These are phyloP conservation scores for Caenorhabditis latens DNA, from an alignment of 1,140 invertebrate genomes.

Conservation along the genomic window DNA sequence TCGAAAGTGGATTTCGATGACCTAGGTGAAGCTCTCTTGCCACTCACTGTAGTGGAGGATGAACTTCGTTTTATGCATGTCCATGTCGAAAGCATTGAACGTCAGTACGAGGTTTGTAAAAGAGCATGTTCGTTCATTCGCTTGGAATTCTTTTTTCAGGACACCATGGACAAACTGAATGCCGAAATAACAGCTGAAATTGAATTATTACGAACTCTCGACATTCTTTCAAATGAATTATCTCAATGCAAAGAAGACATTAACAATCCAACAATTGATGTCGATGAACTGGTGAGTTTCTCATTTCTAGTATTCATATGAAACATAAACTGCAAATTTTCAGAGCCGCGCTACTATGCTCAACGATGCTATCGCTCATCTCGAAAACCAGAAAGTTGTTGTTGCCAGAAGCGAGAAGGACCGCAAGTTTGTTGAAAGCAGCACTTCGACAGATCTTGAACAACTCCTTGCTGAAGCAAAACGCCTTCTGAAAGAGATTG, in stretches of 20 bases:
- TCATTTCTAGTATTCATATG: not conserved
- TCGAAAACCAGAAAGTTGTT: slow-evolving; percentile 60
- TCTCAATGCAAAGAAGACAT: slow-evolving; percentile 57
- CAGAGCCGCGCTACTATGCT: slow-evolving; percentile 57
- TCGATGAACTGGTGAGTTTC: slow-evolving; percentile 2
- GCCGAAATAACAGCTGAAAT: slow-evolving; percentile 60
- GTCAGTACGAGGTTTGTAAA: slow-evolving; percentile 57
- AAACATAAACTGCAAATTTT: not conserved
- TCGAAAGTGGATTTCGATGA: slow-evolving; percentile 46
- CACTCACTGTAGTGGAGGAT: slow-evolving; percentile 55
- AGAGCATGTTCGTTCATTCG: not conserved
- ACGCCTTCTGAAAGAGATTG: slow-evolving; percentile 50
- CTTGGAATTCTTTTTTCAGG: not conserved
- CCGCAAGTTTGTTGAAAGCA: slow-evolving; percentile 60
- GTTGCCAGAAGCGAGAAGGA: slow-evolving; percentile 57
- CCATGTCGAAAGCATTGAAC: slow-evolving; percentile 67
- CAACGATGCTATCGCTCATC: slow-evolving; percentile 61
- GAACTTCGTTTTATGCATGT: slow-evolving; percentile 68
- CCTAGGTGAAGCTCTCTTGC: slow-evolving; percentile 59
- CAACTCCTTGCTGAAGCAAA: slow-evolving; percentile 51
- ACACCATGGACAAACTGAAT: slow-evolving; percentile 54
- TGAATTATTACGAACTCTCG: slow-evolving; percentile 59
- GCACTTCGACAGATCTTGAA: slow-evolving; percentile 58
- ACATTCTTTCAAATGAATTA: slow-evolving; percentile 58
- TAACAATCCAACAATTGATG: slow-evolving; percentile 30